phyloP scores from a whole-genome alignment of 2,797 vertebrate genomes.

The Mus caroli region DNA sequence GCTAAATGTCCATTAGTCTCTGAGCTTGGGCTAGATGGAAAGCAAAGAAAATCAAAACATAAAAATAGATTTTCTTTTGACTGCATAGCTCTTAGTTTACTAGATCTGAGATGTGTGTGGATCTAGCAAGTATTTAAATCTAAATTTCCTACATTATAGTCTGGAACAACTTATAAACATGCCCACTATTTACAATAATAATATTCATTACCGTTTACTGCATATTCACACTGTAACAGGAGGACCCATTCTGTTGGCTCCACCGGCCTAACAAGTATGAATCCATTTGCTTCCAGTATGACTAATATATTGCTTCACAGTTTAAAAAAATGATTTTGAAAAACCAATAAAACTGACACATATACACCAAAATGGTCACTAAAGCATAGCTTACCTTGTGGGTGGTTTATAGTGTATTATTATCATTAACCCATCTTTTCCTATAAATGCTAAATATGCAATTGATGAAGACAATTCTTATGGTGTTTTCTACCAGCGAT shows the following conservation, averaged over 20 bases:
- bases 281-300: neutral
- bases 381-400: neutral
- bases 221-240: neutral
- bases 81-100: neutral
- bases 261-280: neutral
- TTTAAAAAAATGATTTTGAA: constrained; percentile 47
- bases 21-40: neutral
- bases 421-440: neutral
- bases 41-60: neutral
- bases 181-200: neutral
- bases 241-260: neutral
- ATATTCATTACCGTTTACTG: neutral
- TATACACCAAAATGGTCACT: neutral
- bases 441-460: neutral
- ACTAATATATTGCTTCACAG: neutral
- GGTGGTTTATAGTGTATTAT: neutral
- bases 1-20: neutral
- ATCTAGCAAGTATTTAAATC: neutral
- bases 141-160: constrained; percentile 12
- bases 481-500: neutral
- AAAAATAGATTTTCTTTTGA: neutral
- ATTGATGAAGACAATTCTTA: neutral
- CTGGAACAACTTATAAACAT: neutral
- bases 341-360: constrained; percentile 28
- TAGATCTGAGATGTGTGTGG: neutral